Conservation (phyloP, 2,797 vertebrate genomes). For the Triplophysa bombifrons region DNA sequence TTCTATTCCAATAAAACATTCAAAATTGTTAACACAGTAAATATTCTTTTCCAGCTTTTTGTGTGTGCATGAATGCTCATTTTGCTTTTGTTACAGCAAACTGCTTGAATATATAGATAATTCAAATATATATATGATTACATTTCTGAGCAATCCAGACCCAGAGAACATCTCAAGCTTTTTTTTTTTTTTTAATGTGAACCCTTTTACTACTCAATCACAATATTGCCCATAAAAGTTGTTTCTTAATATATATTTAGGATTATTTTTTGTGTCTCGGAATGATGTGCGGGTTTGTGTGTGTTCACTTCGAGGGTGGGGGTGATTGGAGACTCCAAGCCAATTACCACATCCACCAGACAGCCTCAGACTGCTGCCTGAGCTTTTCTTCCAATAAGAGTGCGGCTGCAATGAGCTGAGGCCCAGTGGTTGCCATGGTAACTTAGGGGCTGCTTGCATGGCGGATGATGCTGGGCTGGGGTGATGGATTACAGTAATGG, state of each 20-base stretch:
- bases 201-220: neutral
- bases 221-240: constrained; percentile 1
- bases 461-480: constrained; percentile 81
- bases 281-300: constrained; percentile 49
- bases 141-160: constrained; percentile 1
- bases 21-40: neutral
- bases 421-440: constrained; percentile 82
- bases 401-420: constrained; percentile 72
- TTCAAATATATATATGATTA: neutral
- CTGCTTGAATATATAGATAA: neutral
- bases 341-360: constrained; percentile 84
- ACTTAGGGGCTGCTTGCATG: constrained; percentile 81
- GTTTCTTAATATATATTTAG: neutral
- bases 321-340: constrained; percentile 74
- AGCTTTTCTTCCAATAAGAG: constrained; percentile 78
- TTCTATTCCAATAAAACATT: no score
- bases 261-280: constrained; percentile 37
- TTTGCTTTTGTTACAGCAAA: constrained; percentile 21
- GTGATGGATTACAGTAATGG: constrained; percentile 88
- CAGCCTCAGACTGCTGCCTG: constrained; percentile 80
- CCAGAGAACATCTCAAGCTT: neutral
- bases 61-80: constrained; percentile 13
- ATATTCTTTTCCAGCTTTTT: neutral
- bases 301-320: constrained; percentile 31
- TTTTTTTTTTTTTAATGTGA: neutral